These are phyloP conservation scores for Danio albolineatus DNA, from an alignment of 2,797 vertebrate species.

Conservation along the genomic window DNA sequence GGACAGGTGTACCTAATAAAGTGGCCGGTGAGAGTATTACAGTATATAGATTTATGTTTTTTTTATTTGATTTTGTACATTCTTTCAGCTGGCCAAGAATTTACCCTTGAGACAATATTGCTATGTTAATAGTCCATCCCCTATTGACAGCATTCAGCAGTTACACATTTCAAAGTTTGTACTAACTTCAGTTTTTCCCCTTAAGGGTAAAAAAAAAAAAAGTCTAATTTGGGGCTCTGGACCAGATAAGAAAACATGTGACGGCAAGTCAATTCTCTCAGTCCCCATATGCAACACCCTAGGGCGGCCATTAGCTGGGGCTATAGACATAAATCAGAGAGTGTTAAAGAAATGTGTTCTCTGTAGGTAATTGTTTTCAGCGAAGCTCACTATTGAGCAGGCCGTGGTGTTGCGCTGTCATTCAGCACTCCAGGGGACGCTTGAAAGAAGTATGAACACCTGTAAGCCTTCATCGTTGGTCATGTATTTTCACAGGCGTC, in stretches of 20 bases:
- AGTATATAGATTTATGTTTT: too few relatives aligned
- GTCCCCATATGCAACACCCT: background rate
- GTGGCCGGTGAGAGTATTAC: too few relatives aligned
- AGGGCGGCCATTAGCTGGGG: background rate
- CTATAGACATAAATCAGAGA: slow-evolving; percentile 1
- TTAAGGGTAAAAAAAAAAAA: background rate
- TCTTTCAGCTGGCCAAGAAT: background rate
- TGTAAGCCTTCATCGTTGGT: slow-evolving; percentile 2
- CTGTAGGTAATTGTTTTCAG: slow-evolving; percentile 21
- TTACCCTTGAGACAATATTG: background rate
- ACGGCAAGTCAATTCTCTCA: background rate
- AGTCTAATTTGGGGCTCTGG: background rate
- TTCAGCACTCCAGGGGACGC: background rate
- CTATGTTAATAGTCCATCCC: background rate
- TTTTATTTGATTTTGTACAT: too few relatives aligned
- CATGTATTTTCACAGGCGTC: slow-evolving; percentile 11
- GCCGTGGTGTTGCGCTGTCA: background rate
- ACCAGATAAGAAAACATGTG: slow-evolving; percentile 16
- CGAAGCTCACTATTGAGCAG: background rate
- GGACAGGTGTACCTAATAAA: too few relatives aligned
- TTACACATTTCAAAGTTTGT: slow-evolving; percentile 7
- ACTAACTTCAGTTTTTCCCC: background rate
- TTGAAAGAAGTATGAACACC: slow-evolving; percentile 22
- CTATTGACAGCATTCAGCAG: background rate
- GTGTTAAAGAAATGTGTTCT: background rate